Base-by-base conservation (phyloP, 2,888 invertebrate species). In the Linnaemya tessellans region DNA sequence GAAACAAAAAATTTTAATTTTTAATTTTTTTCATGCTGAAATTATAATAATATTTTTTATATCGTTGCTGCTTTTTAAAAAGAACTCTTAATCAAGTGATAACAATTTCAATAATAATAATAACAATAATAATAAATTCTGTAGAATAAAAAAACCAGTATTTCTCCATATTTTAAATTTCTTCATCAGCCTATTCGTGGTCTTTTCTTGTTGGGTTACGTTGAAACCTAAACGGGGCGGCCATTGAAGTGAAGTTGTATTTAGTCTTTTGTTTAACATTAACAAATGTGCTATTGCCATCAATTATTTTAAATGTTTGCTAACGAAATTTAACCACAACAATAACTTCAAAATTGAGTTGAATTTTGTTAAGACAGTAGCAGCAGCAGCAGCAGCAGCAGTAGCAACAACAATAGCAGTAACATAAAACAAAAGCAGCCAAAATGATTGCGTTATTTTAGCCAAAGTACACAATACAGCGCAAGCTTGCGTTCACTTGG, bases 241-340 rank as follows among this genome's bases (percentile, higher is more conserved):
- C 13, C 22, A 22, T 4, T 41, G 7, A 20, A 20, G 9, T 20
- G 10, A 62, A 79, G 15, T 54, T 25, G 18, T 41, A 41, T n/a
- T 11, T 18, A 18, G 9, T 43, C 38, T 51, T 20, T 20, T 67
- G 8, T 5, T 18, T 25, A 46, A 46, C 46, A 65, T n/a, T 58
- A 62, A n/a, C n/a, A 58, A 58, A 9, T n/a, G n/a, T 56, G 11
- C n/a, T 20, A 54, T 30, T n/a, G 64, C 30, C 64, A 64, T 0
- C 35, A 43, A 71, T 64, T 41, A 71, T 79, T 71, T 56, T 54
- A 70, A 80, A 80, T 64, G 46, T 71, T 71, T 64, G 43, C 35
- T 56, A 70, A 71, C 51, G 54, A 62, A 20, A 41, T 49, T 46
- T 43, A 30, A 20, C 2, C 41, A 18, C n/a, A 58, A 35, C 8